Conservation (phyloP, 2,113 vertebrate genomes). For the Fukomys damarensis region DNA sequence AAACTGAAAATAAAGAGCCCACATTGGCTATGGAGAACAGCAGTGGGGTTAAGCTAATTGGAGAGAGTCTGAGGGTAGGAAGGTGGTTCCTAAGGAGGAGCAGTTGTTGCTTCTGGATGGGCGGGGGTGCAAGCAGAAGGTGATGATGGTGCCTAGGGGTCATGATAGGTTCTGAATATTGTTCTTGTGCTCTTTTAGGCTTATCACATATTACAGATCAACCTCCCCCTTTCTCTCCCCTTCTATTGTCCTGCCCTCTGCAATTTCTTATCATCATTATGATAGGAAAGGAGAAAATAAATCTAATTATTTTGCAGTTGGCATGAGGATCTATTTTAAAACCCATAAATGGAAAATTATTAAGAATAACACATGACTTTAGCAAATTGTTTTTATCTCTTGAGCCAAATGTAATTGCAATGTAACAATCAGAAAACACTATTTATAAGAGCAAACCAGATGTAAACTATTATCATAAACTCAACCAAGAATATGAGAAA, state of each 20-base stretch:
- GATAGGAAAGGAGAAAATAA: background rate
- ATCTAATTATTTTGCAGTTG: background rate
- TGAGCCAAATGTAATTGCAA: background rate
- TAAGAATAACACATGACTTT: background rate
- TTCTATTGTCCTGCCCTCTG: background rate
- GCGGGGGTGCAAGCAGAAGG: background rate
- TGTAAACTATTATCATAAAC: background rate
- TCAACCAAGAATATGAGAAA: background rate
- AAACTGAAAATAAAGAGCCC: background rate
- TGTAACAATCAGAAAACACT: background rate
- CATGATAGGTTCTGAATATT: background rate
- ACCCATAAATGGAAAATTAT: background rate
- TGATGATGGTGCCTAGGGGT: background rate
- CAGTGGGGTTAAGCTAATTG: too few relatives aligned
- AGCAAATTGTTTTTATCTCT: background rate
- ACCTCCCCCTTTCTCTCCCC: background rate
- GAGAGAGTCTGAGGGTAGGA: background rate
- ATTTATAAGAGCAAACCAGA: background rate
- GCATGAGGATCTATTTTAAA: background rate
- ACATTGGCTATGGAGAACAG: background rate
- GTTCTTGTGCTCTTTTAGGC: background rate
- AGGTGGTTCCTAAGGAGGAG: background rate
- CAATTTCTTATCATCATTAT: background rate
- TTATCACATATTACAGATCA: background rate
- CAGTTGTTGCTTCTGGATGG: background rate